Evolutionary conservation across 1,140 invertebrate genomes (phyloP).

Genomic region (Cardiocondyla obscurior): DNA sequence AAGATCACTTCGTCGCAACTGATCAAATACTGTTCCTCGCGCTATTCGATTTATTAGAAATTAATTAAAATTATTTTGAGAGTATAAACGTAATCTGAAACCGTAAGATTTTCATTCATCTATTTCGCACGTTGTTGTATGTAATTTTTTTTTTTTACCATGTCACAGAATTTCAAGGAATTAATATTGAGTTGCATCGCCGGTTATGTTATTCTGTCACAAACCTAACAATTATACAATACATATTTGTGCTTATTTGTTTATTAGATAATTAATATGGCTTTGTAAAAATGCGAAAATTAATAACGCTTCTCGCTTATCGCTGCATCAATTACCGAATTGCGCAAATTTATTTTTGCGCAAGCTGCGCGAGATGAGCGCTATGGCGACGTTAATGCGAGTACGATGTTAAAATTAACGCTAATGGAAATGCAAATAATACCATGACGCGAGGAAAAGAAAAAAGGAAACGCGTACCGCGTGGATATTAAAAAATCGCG

Average conservation of each 20-base stretch:
- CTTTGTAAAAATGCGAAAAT: background rate
- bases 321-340: background rate
- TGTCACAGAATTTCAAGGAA: conserved; percentile 35
- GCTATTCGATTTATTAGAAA: background rate
- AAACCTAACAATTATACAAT: background rate
- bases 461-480: too few relatives aligned
- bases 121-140: background rate
- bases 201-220: background rate
- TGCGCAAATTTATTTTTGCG: background rate
- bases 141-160: background rate
- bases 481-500: conserved; percentile 64
- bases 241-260: background rate
- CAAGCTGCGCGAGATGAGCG: conserved; percentile 45
- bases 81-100: background rate
- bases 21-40: background rate
- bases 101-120: background rate
- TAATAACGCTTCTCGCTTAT: conserved; percentile 13
- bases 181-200: conserved; percentile 2
- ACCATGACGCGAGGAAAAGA: background rate
- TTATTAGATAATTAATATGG: conserved; percentile 17
- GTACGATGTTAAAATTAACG: conserved; percentile 31
- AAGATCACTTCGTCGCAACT: background rate
- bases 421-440: conserved; percentile 45
- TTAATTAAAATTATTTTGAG: background rate
- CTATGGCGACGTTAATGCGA: background rate